These are phyloP conservation scores for Teinopalpus imperialis DNA, from an alignment of 2,888 invertebrate genomes.

Conservation along the genomic window DNA sequence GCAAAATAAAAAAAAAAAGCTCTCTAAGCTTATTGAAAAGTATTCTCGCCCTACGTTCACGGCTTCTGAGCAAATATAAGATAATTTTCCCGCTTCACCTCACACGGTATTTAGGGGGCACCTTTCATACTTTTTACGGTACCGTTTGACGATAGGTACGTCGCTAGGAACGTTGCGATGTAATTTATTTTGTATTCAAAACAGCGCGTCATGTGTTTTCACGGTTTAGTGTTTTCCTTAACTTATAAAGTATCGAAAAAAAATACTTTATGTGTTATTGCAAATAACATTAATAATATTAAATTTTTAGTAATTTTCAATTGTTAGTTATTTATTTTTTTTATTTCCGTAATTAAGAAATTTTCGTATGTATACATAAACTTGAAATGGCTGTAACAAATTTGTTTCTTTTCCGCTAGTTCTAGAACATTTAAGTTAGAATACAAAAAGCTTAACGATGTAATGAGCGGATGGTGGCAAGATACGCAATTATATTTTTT, in stretches of 20 bases:
- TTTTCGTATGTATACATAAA: too few relatives aligned
- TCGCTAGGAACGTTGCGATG: conserved; percentile 48
- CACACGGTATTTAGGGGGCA: conserved; percentile 80
- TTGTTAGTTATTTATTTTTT: too few relatives aligned
- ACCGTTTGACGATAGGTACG: conserved; percentile 64
- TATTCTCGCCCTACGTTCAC: conserved; percentile 80
- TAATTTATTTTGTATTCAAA: conserved; percentile 77
- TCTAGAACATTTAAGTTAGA: too few relatives aligned
- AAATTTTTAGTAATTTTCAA: too few relatives aligned
- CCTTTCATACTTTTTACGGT: conserved; percentile 78
- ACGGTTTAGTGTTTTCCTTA: conserved; percentile 23
- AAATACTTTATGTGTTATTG: too few relatives aligned
- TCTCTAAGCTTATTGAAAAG: conserved; percentile 82
- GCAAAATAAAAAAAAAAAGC: conserved; percentile 73
- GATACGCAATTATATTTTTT: too few relatives aligned
- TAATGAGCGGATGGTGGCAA: too few relatives aligned
- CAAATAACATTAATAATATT: too few relatives aligned
- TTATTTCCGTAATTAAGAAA: too few relatives aligned
- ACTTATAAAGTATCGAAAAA: conserved; percentile 12
- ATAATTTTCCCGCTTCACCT: conserved; percentile 80
- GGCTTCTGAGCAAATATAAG: conserved; percentile 81
- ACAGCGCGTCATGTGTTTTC: conserved; percentile 38
- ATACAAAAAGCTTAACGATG: too few relatives aligned
- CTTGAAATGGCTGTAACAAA: too few relatives aligned
- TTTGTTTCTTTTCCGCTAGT: too few relatives aligned